Base-by-base conservation (phyloP, 2,113 vertebrate species). In the Calyptommatus sinebrachiatus region DNA sequence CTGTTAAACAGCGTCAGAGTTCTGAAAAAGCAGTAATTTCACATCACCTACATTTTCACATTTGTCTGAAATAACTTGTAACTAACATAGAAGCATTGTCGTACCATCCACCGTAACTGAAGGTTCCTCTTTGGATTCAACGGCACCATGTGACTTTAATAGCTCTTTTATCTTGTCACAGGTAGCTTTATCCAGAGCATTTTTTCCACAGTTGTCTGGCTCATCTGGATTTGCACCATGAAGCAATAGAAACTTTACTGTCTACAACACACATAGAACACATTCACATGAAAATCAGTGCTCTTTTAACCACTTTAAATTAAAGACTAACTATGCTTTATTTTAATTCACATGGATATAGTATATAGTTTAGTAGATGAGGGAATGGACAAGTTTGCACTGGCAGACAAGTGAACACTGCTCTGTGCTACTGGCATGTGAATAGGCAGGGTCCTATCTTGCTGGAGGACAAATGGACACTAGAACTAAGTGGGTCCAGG, bases 151-250 rank as follows among this genome's bases (percentile, higher is more conserved):
- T 1, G 86, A 88, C 62, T 87, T 92, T 45, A 98, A 92, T 74
- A 97, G 77, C 50, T 95, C 87, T 91, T 87, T 94, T 80, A 97
- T 94, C 72, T 92, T 71, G 68, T 91, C 85, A 85, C 87, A 70
- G 72, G 2, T 6, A 21, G 95, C 92, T 91, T 91, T 53, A 80
- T 96, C 91, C 67, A 96, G 77, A 61, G 95, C 91, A 88, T 74
- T 96, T 78, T 89, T 31, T 45, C 96, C 95, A 22, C 84, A 73
- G 1, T n/a, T 1, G 79, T 86, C 77, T 80, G 71, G 96, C 82
- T 95, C 88, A 81, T 72, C 87, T 46, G 94, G 90, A 73, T 95
- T 92, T 20, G 97, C 94, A 83, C 97, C 96, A 87, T 92, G 87
- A 77, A 95, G 86, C 28, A 97, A 93, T 10, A 98, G 94, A 91